A percentile compares a stretch with the other conserved stretches of the same genome.
phyloP scores from a whole-genome alignment of 2,888 invertebrate species.

The Drosophila nigricruria region DNA sequence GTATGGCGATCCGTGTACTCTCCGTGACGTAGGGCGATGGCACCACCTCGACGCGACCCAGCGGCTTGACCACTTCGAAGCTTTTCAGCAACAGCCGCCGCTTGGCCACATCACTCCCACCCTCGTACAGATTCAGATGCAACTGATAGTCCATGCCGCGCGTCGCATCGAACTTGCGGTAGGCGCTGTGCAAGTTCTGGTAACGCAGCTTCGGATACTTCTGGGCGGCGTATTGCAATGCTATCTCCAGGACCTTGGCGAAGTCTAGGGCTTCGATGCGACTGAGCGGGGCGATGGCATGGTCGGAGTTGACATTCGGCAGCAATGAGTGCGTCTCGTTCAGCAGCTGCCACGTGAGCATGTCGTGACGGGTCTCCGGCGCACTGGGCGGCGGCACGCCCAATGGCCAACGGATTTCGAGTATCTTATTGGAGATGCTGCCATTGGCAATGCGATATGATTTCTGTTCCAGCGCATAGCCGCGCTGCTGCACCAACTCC shows the following conservation, averaged over 20 bases:
- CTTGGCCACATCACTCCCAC: conserved; percentile 17
- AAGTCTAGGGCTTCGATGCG: conserved; percentile 90
- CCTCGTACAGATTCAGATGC: conserved; percentile 88
- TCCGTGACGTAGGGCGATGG: conserved; percentile 98
- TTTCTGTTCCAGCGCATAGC: conserved; percentile 82
- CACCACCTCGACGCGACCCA: conserved; percentile 95
- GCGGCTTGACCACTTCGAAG: conserved; percentile 92
- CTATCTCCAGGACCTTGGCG: conserved; percentile 86
- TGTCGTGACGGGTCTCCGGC: conserved; percentile 92
- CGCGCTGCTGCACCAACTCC: conserved; percentile 84
- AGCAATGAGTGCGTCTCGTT: conserved; percentile 93
- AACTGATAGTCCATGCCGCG: conserved; percentile 94
- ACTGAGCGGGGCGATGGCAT: conserved; percentile 88
- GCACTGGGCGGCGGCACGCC: conserved; percentile 89
- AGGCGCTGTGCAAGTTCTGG: conserved; percentile 89
- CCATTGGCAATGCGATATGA: conserved; percentile 85
- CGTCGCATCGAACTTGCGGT: conserved; percentile 92
- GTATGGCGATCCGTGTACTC: conserved; percentile 91
- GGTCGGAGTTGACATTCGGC: conserved; percentile 93
- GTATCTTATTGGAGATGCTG: conserved; percentile 86
- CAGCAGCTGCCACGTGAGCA: conserved; percentile 94
- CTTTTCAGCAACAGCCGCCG: conserved; percentile 86
- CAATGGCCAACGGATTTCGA: conserved; percentile 90
- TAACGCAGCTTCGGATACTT: conserved; percentile 87
- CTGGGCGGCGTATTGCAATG: conserved; percentile 86